phyloP scores from a whole-genome alignment of 1,140 invertebrate genomes.

The Lycorma delicatula region DNA sequence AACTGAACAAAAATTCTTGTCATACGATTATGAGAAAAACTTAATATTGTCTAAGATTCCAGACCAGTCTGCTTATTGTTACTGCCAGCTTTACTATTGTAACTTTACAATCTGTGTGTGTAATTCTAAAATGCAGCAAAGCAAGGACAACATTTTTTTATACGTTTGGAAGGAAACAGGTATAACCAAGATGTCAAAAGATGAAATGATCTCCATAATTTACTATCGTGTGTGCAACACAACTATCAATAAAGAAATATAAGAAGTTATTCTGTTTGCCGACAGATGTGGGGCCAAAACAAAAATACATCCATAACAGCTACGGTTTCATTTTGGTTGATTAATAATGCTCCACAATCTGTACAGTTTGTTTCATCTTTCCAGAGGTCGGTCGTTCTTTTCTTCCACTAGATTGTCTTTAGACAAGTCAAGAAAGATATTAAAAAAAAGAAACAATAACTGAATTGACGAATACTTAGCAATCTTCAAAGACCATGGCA shows the following conservation, averaged over 20 bases:
- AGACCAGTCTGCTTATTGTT: conserved; percentile 34
- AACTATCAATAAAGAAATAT: conserved; percentile 17
- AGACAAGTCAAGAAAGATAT: conserved; percentile 27
- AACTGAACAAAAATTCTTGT: neutral
- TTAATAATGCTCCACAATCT: conserved; percentile 8
- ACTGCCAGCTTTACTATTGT: conserved; percentile 33
- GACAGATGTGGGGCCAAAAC: conserved; percentile 33
- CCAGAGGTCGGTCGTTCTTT: conserved; percentile 32
- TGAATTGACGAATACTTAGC: conserved; percentile 11
- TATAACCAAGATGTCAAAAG: conserved; percentile 29
- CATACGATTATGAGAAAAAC: conserved; percentile 39
- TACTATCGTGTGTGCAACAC: conserved; percentile 27
- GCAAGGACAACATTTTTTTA: conserved; percentile 26
- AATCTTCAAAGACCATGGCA: conserved; percentile 6
- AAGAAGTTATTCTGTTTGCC: conserved; percentile 25
- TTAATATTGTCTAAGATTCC: conserved; percentile 29
- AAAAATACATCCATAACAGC: conserved; percentile 27
- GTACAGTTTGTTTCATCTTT: neutral
- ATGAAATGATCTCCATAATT: conserved; percentile 31
- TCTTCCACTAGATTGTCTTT: conserved; percentile 33
- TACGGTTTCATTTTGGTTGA: neutral
- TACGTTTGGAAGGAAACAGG: conserved; percentile 33
- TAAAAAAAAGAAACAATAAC: conserved; percentile 25
- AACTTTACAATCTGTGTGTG: conserved; percentile 34
- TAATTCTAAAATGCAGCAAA: conserved; percentile 28